Base-by-base conservation (phyloP, 2,888 invertebrate species). In the Rhorus exstirpatorius region DNA sequence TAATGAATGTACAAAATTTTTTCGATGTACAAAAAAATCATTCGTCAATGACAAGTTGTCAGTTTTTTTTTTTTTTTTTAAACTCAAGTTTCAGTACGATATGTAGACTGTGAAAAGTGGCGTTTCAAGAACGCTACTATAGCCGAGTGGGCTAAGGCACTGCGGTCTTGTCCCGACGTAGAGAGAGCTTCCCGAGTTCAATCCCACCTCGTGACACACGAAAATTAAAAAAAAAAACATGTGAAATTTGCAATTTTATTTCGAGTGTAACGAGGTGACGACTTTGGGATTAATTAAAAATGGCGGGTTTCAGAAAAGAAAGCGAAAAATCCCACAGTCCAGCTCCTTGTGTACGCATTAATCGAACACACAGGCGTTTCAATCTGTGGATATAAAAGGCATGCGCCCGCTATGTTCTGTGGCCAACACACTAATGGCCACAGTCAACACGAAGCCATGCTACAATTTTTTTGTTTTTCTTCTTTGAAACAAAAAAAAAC, bases 321-420 rank as follows among this genome's bases (percentile, higher is more conserved):
- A n/a, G n/a, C n/a, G n/a, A 63, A 12, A 41, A 12, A 49, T 78
- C 4, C 89, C 88, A 89, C 88, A 86, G 86, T 10, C 21, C 17
- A 87, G 88, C 88, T 88, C 87, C 89, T 77, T 84, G 55, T 74
- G 81, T 83, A 58, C 51, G 79, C 26, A 38, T 85, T 68, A 67
- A 83, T 85, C 46, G 81, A 83, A 76, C 78, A 65, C 63, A 63
- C 19, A 79, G 89, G 88, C 87, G 87, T 88, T 85, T 81, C 12
- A 63, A 24, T 4, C 87, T 89, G 89, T 89, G 89, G 86, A 89
- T 21, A 88, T 83, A 74, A 87, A 85, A 46, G 21, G 53, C 78
- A 68, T 79, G 83, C 55, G 68, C 60, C 1, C 21, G 89, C 88
- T 89, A 89, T 89, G 80, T 88, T 87, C 68, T 83, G 77, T 75